These are phyloP conservation scores for Acleris cristana DNA, from an alignment of 2,888 invertebrate genomes.

Conservation along the genomic window DNA sequence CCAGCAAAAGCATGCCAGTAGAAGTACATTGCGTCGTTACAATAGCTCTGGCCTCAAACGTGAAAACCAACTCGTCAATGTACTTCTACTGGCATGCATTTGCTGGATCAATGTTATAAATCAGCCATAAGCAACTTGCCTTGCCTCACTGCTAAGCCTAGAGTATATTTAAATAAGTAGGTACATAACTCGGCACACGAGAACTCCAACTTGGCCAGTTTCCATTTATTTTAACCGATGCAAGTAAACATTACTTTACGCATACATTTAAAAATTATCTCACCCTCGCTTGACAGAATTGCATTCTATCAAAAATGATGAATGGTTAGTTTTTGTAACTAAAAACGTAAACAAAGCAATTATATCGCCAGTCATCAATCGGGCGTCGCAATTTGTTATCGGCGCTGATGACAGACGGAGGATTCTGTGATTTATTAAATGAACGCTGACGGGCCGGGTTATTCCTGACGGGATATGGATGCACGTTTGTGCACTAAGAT, in stretches of 20 bases:
- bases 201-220: too few species aligned
- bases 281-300: neutral
- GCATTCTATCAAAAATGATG: constrained; percentile 11
- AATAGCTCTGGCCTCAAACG: too few species aligned
- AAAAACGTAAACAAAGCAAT: constrained; percentile 37
- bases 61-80: too few species aligned
- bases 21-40: too few species aligned
- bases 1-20: too few species aligned
- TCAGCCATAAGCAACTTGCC: too few species aligned
- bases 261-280: too few species aligned
- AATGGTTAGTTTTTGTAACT: constrained; percentile 20
- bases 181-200: too few species aligned
- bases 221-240: neutral
- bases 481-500: neutral
- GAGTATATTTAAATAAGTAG: too few species aligned
- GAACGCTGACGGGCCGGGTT: constrained; percentile 17
- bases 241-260: neutral
- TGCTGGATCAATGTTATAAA: too few species aligned
- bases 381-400: constrained; percentile 35
- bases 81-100: too few species aligned
- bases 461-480: neutral
- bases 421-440: constrained; percentile 33
- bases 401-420: constrained; percentile 32
- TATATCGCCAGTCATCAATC: constrained; percentile 29
- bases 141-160: too few species aligned